Conservation (phyloP, 2,113 vertebrate species). For the Tyto alba region DNA sequence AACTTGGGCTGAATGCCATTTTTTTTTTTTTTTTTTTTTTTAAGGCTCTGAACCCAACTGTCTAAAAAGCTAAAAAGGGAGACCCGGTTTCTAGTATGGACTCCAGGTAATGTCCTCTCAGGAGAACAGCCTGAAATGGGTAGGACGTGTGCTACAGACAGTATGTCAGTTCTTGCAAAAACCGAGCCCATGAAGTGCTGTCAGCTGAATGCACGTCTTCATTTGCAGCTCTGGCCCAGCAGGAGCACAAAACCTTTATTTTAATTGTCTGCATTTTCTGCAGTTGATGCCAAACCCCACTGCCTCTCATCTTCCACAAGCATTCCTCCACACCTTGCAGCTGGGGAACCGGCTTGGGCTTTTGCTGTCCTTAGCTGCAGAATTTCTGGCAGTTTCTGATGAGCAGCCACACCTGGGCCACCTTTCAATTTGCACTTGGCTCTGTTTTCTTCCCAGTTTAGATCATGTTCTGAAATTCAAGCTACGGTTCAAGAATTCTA, state of each 20-base stretch:
- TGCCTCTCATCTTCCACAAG: not conserved
- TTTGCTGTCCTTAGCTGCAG: not conserved
- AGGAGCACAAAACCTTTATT: not conserved
- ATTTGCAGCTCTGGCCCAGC: not conserved
- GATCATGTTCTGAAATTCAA: not conserved
- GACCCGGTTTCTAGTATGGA: not conserved
- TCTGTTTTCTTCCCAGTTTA: not conserved
- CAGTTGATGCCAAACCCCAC: not conserved
- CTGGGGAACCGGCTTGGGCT: not conserved
- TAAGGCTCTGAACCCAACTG: not conserved
- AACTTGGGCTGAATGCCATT: not conserved
- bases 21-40: not conserved
- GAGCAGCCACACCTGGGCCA: not conserved
- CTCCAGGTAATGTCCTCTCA: not conserved
- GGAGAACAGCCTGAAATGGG: not conserved
- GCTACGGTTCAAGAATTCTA: not conserved
- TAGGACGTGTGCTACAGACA: too few species aligned
- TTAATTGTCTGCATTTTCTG: not conserved
- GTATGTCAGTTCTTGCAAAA: not conserved
- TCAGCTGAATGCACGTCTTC: not conserved
- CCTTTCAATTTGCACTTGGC: not conserved
- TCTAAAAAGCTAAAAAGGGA: not conserved
- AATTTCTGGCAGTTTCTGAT: not conserved
- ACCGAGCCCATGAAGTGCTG: not conserved
- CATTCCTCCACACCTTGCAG: not conserved